phyloP scores from a whole-genome alignment of 92 coral and sea anemone genomes.

The Heteractis magnifica region DNA sequence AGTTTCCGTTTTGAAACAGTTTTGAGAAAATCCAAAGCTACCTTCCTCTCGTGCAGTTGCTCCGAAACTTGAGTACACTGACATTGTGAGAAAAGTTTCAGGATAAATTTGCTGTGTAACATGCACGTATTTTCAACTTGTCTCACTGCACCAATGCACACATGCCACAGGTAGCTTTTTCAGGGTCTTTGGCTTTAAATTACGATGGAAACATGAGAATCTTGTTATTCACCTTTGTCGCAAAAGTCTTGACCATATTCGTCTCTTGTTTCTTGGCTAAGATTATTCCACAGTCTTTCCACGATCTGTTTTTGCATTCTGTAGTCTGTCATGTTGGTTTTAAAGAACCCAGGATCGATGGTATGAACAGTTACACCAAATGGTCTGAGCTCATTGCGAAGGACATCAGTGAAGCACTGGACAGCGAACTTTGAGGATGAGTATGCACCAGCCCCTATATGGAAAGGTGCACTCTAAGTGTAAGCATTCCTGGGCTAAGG shows the following conservation, averaged over 20 bases:
- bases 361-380: conserved; percentile 67
- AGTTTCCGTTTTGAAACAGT: no score
- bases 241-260: conserved; percentile 52
- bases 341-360: conserved; percentile 75
- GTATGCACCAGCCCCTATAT: conserved; percentile 50
- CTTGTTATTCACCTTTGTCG: conserved; percentile 33
- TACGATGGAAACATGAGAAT: not conserved
- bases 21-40: no score
- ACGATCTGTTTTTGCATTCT: not conserved
- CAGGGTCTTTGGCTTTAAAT: no score
- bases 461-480: not conserved
- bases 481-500: not conserved
- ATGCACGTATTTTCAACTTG: no score
- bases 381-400: conserved; percentile 54
- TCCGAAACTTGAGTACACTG: no score
- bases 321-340: conserved; percentile 53
- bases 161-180: no score
- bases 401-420: conserved; percentile 61
- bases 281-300: conserved; percentile 49
- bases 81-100: no score
- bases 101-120: no score
- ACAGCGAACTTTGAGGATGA: conserved; percentile 72
- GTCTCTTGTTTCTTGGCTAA: conserved; percentile 41
- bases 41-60: no score
- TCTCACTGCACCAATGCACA: no score